Conservation (phyloP, 2,113 vertebrate genomes). For the Cheirogaleus medius region DNA sequence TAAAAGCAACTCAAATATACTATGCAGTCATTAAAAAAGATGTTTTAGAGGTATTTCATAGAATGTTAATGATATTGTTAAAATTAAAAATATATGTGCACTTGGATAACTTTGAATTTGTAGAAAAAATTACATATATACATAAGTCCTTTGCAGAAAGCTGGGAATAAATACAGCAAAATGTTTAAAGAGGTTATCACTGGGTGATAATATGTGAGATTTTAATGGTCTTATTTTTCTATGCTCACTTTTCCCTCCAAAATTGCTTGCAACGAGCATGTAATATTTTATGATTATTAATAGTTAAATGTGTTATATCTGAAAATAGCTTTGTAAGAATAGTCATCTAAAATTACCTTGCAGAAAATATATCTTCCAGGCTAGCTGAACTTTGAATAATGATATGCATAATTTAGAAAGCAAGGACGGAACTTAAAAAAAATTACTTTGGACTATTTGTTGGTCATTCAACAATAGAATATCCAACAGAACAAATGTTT, state of each 20-base stretch:
- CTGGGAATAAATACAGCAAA: background rate
- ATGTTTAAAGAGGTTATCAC: background rate
- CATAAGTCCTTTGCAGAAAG: slow-evolving; percentile 1
- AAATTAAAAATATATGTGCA: background rate
- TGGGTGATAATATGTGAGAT: background rate
- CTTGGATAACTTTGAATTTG: slow-evolving; percentile 10
- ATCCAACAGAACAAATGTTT: background rate
- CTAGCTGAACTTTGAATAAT: background rate
- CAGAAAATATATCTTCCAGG: slow-evolving; percentile 19
- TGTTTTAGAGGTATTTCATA: background rate
- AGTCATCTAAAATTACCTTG: background rate
- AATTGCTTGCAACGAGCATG: background rate
- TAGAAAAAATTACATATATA: slow-evolving; percentile 12
- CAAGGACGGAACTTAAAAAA: slow-evolving; percentile 4
- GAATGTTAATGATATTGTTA: background rate
- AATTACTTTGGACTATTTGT: slow-evolving; percentile 5
- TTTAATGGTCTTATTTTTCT: background rate
- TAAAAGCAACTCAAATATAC: background rate
- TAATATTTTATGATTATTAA: background rate
- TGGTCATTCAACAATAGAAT: background rate
- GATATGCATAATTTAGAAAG: background rate
- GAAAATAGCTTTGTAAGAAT: slow-evolving; percentile 20
- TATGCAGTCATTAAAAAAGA: background rate
- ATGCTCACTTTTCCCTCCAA: background rate
- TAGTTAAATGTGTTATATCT: slow-evolving; percentile 29